Evolutionary conservation across 2,797 vertebrate genomes (phyloP).

Genomic region (Microctenopoma lineatum): DNA sequence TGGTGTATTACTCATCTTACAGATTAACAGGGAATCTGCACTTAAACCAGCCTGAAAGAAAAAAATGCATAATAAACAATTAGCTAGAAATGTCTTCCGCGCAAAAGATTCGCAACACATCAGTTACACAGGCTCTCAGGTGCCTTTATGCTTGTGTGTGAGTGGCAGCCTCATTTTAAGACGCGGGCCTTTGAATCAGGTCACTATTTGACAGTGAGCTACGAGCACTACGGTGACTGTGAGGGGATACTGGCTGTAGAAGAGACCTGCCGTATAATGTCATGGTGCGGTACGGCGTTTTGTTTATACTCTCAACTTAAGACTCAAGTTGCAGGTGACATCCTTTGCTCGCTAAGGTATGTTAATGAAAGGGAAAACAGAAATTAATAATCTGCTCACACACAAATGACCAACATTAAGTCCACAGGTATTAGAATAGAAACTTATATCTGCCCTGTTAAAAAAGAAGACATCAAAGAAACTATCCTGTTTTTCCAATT

Average conservation of each 20-base stretch:
- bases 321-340: constrained; percentile 25
- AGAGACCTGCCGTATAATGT: constrained; percentile 66
- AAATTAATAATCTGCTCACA: constrained; percentile 34
- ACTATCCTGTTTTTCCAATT: constrained; percentile 3
- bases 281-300: constrained; percentile 45
- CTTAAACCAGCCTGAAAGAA: constrained; percentile 20
- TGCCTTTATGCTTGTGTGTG: constrained; percentile 20
- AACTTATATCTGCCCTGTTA: constrained; percentile 17
- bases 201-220: constrained; percentile 55
- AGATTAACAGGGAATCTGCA: constrained; percentile 29
- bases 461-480: constrained; percentile 14
- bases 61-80: constrained; percentile 16
- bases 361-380: constrained; percentile 1
- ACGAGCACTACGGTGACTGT: constrained; percentile 33
- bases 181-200: constrained; percentile 57
- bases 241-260: constrained; percentile 33
- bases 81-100: constrained; percentile 5
- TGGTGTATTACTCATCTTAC: constrained; percentile 18
- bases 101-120: constrained; percentile 6
- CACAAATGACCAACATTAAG: constrained; percentile 14
- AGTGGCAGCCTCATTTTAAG: constrained; percentile 29
- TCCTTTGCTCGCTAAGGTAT: constrained; percentile 12
- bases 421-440: constrained; percentile 23
- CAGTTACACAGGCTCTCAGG: constrained; percentile 12
- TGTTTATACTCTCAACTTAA: constrained; percentile 43